Evolutionary conservation across 2,113 vertebrate species (phyloP).

Genomic region (Thalassarche chlororhynchos): DNA sequence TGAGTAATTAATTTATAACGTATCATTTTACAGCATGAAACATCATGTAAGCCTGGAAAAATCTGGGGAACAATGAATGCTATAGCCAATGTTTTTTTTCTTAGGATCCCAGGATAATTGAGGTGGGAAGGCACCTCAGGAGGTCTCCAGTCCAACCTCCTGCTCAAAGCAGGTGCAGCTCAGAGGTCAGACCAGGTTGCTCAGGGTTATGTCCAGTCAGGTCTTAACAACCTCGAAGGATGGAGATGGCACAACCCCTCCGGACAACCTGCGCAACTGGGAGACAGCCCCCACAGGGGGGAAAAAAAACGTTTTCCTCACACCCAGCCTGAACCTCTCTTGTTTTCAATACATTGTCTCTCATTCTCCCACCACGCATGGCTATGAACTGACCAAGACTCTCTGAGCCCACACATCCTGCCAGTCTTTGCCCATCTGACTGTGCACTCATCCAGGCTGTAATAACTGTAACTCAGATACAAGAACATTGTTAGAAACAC

Average conservation of each 20-base stretch:
- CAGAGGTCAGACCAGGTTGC: background rate
- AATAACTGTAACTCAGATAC: background rate
- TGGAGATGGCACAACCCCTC: background rate
- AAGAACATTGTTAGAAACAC: background rate
- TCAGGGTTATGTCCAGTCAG: background rate
- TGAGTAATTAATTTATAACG: background rate
- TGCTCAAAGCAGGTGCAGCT: background rate
- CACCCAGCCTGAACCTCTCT: background rate
- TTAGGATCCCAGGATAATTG: background rate
- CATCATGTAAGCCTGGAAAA: background rate
- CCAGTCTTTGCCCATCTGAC: background rate
- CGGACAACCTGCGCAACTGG: background rate
- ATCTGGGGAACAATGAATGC: background rate
- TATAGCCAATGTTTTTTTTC: background rate
- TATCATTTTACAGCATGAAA: background rate
- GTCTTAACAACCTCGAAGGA: background rate
- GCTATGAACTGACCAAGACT: background rate
- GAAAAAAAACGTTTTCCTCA: background rate
- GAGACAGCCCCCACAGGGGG: background rate
- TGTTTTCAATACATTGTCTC: background rate
- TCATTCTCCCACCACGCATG: background rate
- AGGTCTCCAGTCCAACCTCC: background rate
- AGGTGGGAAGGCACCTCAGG: background rate
- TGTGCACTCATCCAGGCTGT: background rate
- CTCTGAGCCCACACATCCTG: background rate